Evolutionary conservation across 2,113 vertebrate species (phyloP), one percentile per base, ranked within the genome.

Genomic region (Hoplias malabaricus): DNA sequence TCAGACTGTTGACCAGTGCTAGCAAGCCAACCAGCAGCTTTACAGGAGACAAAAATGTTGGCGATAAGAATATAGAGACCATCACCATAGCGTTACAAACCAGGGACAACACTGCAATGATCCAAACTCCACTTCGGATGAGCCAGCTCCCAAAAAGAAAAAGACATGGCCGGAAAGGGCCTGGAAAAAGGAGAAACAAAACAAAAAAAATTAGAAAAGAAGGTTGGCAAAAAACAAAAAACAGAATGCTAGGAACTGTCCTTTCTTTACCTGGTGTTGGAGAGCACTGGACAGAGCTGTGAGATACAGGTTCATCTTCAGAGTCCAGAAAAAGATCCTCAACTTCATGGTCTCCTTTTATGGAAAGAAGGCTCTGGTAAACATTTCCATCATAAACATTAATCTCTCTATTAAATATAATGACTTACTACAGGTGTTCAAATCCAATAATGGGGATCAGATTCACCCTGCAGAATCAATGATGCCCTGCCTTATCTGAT

Each of bases 121-220:
- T 92, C 97, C 97, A 98, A 65, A 98, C 96, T 9, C 95, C 95
- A 0, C 93, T 91, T 50, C 96, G 88, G 89, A 96, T 93, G 82
- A 96, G 87, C 96, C 96, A 98, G 88, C 95, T 95, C 43, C 95
- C 94, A 27, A 98, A 95, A 25, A 98, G 91, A 63, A 93, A 90
- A 65, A 94, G 92, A 83, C 96, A 98, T 0, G 96, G 96, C 72
- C 92, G 95, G 88, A 98, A 95, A 21, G 96, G 96, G 16, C 96
- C 96, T 98, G 86, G 4, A 59, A 61, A 7, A 67, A 63, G 25
- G 29, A 33, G 40, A 43, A 57, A n/a, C 27, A 46, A n/a, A 7
- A 63, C 4, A 63, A 46, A n/a, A 7, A 63, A 6, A 63, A 16
- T 43, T 12, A 27, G n/a, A 9, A 29, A 27, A 16, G 5, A 31